These are phyloP conservation scores for Chrysolina oricalcia DNA, from an alignment of 2,888 invertebrate genomes.

Conservation along the genomic window DNA sequence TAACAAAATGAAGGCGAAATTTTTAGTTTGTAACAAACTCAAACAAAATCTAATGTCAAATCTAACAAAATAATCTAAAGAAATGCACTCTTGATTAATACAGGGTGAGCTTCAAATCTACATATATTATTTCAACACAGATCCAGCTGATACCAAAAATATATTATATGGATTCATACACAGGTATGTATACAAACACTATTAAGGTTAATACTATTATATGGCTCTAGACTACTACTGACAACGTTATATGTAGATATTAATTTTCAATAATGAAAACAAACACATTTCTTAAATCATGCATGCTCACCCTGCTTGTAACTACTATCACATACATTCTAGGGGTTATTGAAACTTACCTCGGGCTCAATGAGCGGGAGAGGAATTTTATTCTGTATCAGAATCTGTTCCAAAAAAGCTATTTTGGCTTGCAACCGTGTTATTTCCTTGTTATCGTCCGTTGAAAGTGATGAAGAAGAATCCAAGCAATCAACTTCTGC, in stretches of 20 bases:
- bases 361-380: constrained; percentile 58
- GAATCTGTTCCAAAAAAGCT: constrained; percentile 68
- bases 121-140: background rate
- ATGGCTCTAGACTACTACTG: background rate
- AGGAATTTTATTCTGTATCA: constrained; percentile 66
- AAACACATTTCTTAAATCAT: background rate
- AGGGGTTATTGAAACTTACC: constrained; percentile 37
- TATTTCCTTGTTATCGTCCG: constrained; percentile 60
- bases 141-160: constrained; percentile 14
- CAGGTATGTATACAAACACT: background rate
- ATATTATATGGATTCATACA: background rate
- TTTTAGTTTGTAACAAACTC: constrained; percentile 14
- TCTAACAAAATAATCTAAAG: background rate
- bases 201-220: background rate
- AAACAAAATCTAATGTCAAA: constrained; percentile 13
- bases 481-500: constrained; percentile 69
- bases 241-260: background rate
- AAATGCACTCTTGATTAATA: background rate
- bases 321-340: constrained; percentile 15
- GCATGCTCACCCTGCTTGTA: constrained; percentile 13
- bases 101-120: background rate
- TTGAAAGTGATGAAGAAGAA: constrained; percentile 63
- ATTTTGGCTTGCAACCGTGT: constrained; percentile 67
- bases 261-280: background rate
- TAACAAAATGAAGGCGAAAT: constrained; percentile 33